Evolutionary conservation across 2,113 vertebrate genomes (phyloP), one percentile per base, ranked within the genome.

Genomic region (Myrmecophaga tridactyla): DNA sequence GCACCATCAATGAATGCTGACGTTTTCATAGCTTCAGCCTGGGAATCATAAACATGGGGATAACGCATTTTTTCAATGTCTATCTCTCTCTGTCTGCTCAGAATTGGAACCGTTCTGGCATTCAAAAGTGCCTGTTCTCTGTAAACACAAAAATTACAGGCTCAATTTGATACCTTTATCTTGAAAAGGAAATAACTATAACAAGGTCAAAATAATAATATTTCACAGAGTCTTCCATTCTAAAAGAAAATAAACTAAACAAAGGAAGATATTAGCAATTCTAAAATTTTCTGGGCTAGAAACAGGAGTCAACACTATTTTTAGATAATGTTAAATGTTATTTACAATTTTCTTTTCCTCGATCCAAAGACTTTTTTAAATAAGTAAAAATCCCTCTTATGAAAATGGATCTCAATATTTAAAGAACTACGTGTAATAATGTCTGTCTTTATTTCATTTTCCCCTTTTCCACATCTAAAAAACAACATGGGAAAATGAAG

Each of bases 1-100:
- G 99, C 98, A 97, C 99, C 99, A 92, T 99, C 99, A 88, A 99
- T 99, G 98, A 99, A 99, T 13, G 99, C 99, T 78, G 99, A 99
- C 25, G 99, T 98, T 98, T 98, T 99, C 69, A 98, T 98, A 90
- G 99, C 99, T 98, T 99, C 99, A n/a, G 98, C 99, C 73, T 99
- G 99, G 90, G 98, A 97, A 97, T 99, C 99, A 90, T 99, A 99
- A 91, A 99, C 99, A 83, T 99, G 98, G 0, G 99, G 99, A 96
- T 99, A 99, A 73, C 94, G 98, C 87, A 99, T 98, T 77, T 98
- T 99, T 96, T 99, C 99, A 0, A 98, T 97, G 13, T 98, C 98
- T 6, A 39, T 36, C 36, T 99, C 99, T 96, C 99, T 97, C 17
- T 99, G 99, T 58, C 99, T 99, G 69, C 97, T 80, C 46, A 99